Base-by-base conservation (phyloP, 2,888 invertebrate species). In the Dexiosoma caninum region DNA sequence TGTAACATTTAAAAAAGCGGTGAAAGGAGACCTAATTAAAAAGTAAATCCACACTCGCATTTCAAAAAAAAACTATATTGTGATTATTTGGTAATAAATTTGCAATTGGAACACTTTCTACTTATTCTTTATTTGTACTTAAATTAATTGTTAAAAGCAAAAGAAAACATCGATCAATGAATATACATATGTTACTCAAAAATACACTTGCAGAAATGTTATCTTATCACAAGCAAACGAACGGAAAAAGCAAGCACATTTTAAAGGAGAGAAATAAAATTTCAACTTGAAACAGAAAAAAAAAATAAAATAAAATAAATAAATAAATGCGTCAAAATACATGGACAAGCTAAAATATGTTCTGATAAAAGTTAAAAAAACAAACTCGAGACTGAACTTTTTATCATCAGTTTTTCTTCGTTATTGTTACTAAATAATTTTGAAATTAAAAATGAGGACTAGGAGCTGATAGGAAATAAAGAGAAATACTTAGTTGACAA, bases 401-500 rank as follows among this genome's bases (percentile, higher is more conserved):
- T 75, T 21, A 64, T 70, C 46, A 57, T 62, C 53, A 57, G 66
- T 64, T 42, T 53, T 53, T 53, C 62, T 35, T 55, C 21, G 46
- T 46, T 46, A 55, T 51, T 57, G 19, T 40, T 37, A 40, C 23
- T 19, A 37, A 57, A 57, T 37, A 40, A 57, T 57, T 23, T 37
- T 37, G 23, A 57, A 40, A 37, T 79, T 70, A n/a, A 67, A 59
- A 57, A 62, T 53, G 37, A 57, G 51, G 62, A 69, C 72, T 72
- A 19, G 30, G 64, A 35, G 67, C 69, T 77, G 81, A 77, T 81
- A 77, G 53, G 64, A 64, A 59, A 46, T 62, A 77, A 64, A 77
- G 72, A 74, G 72, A 69, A 71, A 49, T 70, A 42, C 69, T 81
- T 44, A 81, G 81, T 81, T 81, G 81, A 81, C 69, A 59, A 77